phyloP scores from a whole-genome alignment of 2,888 invertebrate species.

The Tortrix viridana region DNA sequence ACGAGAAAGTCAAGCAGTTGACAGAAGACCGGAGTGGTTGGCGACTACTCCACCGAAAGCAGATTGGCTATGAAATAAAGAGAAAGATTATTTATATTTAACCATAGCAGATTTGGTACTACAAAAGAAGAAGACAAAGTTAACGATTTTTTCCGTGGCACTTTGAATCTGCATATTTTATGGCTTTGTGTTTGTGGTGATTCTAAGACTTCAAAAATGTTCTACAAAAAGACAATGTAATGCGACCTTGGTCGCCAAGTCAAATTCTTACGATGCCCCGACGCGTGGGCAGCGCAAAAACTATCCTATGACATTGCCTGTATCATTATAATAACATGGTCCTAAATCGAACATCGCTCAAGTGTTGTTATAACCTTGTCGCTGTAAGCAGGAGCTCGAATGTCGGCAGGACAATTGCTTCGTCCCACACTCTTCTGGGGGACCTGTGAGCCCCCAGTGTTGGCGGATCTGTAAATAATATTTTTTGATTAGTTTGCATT shows the following conservation, averaged over 20 bases:
- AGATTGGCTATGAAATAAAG: too few relatives aligned
- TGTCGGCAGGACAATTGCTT: conserved; percentile 79
- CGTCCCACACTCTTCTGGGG: conserved; percentile 68
- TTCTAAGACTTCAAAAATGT: conserved; percentile 16
- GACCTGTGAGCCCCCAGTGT: conserved; percentile 47
- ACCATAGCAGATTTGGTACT: too few relatives aligned
- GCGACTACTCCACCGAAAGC: too few relatives aligned
- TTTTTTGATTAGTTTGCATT: background rate
- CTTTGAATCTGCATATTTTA: background rate
- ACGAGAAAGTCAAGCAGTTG: too few relatives aligned
- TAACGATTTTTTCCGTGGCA: too few relatives aligned
- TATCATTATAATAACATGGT: conserved; percentile 58
- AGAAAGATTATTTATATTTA: too few relatives aligned
- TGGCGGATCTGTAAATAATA: conserved; percentile 44
- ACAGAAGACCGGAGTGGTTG: too few relatives aligned
- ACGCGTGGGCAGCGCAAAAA: conserved; percentile 80
- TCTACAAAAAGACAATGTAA: conserved; percentile 74
- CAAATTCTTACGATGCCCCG: conserved; percentile 78
- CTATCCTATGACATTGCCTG: conserved; percentile 80
- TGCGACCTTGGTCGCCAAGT: conserved; percentile 77
- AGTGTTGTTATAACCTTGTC: conserved; percentile 63
- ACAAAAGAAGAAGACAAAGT: too few relatives aligned
- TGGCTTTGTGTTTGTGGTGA: conserved; percentile 1
- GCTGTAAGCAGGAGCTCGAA: conserved; percentile 52
- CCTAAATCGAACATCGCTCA: conserved; percentile 46